Evolutionary conservation across 2,888 invertebrate species (phyloP), one percentile per base, ranked within the genome.

Genomic region (Thera obeliscata): DNA sequence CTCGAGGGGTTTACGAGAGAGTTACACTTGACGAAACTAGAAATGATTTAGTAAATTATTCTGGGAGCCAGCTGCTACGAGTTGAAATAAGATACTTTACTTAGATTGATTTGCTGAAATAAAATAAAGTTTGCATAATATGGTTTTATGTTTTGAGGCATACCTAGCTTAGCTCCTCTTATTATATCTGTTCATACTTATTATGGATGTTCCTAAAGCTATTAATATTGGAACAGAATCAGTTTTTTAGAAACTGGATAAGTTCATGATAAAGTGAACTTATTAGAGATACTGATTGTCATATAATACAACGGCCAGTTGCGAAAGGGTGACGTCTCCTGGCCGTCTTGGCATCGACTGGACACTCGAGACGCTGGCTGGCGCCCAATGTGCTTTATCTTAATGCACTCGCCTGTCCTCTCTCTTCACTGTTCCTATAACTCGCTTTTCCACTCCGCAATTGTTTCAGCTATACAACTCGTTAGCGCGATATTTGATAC

Each of bases 361-460:
- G 87, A 85, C 87, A 91, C 91, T 92, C 84, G 88, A 91, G 90
- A 89, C 87, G 87, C 87, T 92, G 93, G 91, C 91, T 76, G 74
- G 74, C 81, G 82, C 89, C 92, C 91, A 92, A 90, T 79, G 76
- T 87, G 87, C 86, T 90, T 89, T 89, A 88, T 91, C 90, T 91
- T 90, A 91, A 90, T 91, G 88, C 86, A 88, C 88, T 89, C 84
- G 85, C 83, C 84, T 86, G 88, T 89, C 88, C 83, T 78, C 82
- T 87, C 79, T 80, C 82, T 81, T 90, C 86, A 83, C 83, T 81
- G 74, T 81, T 78, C 75, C 81, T 83, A 86, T 88, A 87, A 89
- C 89, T 90, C 80, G 85, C 81, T 82, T 86, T 86, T 86, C 85
- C 81, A 86, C 88, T 86, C 74, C 72, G 76, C 86, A 77, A 87